Conservation (phyloP, 2,888 invertebrate species). For the Dicyrtomina minuta region DNA sequence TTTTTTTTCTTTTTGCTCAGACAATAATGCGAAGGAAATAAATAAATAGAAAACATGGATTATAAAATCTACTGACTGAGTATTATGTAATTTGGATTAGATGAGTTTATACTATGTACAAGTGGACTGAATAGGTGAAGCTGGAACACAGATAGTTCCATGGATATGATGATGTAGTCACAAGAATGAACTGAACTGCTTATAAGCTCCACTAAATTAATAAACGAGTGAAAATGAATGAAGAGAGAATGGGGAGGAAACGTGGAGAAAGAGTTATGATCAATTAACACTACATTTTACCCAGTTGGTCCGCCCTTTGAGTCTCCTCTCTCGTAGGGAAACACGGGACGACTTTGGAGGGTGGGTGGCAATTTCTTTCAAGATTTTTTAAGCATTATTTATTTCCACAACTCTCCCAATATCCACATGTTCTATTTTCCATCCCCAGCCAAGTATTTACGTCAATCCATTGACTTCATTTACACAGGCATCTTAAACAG, state of each 20-base stretch:
- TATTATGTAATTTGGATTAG: too few species aligned
- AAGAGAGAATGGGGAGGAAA: slow-evolving; percentile 13
- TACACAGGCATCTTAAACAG: too few species aligned
- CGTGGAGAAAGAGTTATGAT: slow-evolving; percentile 27
- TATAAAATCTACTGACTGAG: too few species aligned
- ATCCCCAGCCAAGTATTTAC: background rate
- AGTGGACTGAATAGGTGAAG: too few species aligned
- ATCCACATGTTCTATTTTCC: too few species aligned
- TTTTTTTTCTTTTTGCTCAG: too few species aligned
- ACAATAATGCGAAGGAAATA: too few species aligned
- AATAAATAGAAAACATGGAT: too few species aligned
- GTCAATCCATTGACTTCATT: background rate
- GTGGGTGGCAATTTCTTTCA: slow-evolving; percentile 39
- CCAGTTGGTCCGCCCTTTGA: slow-evolving; percentile 28
- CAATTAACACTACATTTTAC: slow-evolving; percentile 34
- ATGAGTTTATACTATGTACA: too few species aligned
- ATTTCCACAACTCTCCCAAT: background rate
- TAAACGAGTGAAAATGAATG: background rate
- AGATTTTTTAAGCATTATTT: slow-evolving; percentile 14
- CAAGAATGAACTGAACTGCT: background rate
- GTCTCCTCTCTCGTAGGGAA: slow-evolving; percentile 26
- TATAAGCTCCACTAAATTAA: too few species aligned
- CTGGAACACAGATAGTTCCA: too few species aligned
- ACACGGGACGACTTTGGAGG: background rate
- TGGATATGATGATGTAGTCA: too few species aligned